A percentile compares a stretch with the other conserved stretches of the same genome.
phyloP scores from a whole-genome alignment of 2,113 vertebrate species.

The Trochalopteron elliotii region DNA sequence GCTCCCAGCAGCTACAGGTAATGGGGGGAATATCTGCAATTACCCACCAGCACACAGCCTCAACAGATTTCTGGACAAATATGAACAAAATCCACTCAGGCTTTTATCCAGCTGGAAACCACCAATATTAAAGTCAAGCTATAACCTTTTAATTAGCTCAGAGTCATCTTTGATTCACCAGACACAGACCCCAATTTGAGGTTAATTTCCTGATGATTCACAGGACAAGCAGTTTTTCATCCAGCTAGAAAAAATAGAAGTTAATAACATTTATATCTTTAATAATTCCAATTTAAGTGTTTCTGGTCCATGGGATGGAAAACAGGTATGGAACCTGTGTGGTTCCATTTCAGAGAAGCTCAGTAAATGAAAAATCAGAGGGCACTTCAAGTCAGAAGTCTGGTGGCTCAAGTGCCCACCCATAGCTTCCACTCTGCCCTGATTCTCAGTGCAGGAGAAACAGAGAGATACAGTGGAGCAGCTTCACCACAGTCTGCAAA shows the following conservation, averaged over 20 bases:
- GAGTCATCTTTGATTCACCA: not conserved
- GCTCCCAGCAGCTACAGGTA: not conserved
- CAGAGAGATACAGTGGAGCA: not conserved
- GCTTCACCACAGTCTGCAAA: not conserved
- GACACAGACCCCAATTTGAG: not conserved
- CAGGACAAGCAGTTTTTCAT: not conserved
- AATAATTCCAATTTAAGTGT: not conserved
- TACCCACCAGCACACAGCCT: not conserved
- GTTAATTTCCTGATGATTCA: not conserved
- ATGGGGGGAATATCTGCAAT: not conserved
- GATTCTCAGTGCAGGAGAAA: not conserved
- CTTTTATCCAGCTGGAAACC: not conserved
- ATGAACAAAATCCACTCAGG: not conserved
- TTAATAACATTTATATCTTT: not conserved
- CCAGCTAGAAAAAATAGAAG: no score
- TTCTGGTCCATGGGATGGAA: not conserved
- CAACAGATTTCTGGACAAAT: not conserved
- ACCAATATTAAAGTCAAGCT: not conserved
- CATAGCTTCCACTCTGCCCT: no score
- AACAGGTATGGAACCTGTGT: not conserved
- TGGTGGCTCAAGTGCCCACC: not conserved
- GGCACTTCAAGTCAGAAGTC: not conserved
- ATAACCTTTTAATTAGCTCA: not conserved
- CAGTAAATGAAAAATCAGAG: not conserved
- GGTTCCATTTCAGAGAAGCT: not conserved